Conservation (phyloP, 1,140 invertebrate species). For the Eumeta japonica region DNA sequence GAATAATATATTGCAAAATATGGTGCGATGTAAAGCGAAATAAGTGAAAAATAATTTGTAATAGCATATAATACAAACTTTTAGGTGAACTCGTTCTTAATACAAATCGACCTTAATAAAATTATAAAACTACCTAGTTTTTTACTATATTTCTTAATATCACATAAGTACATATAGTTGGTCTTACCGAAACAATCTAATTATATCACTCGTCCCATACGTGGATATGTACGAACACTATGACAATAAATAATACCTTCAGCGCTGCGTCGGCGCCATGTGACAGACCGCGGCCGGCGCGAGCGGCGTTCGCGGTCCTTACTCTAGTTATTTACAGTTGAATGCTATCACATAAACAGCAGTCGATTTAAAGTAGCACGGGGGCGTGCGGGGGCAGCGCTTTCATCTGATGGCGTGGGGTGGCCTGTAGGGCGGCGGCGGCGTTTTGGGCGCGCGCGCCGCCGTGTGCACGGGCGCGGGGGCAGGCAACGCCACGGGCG, state of each 20-base stretch:
- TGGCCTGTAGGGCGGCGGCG: slow-evolving; percentile 51
- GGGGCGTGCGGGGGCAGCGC: slow-evolving; percentile 12
- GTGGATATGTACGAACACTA: slow-evolving; percentile 33
- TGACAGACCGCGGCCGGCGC: background rate
- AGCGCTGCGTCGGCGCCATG: slow-evolving; percentile 14
- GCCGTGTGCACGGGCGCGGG: slow-evolving; percentile 27
- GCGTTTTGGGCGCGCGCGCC: slow-evolving; percentile 43
- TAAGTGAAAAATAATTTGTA: background rate
- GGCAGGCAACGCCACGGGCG: slow-evolving; percentile 8
- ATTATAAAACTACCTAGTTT: background rate
- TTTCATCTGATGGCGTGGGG: slow-evolving; percentile 53
- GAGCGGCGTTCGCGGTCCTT: background rate
- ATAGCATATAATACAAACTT: background rate
- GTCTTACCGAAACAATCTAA: slow-evolving; percentile 28
- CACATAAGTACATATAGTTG: slow-evolving; percentile 53
- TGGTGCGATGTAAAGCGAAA: background rate
- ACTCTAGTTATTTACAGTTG: slow-evolving; percentile 9
- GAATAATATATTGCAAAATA: background rate
- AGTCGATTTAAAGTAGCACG: slow-evolving; percentile 49
- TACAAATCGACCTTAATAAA: background rate
- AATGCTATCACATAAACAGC: slow-evolving; percentile 47
- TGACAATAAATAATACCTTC: slow-evolving; percentile 35
- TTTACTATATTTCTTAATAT: slow-evolving; percentile 33
- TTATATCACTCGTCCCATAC: slow-evolving; percentile 31
- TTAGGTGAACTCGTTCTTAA: background rate